Evolutionary conservation across 2,888 invertebrate genomes (phyloP), one percentile per base, ranked within the genome.

Genomic region (Busseola fusca): DNA sequence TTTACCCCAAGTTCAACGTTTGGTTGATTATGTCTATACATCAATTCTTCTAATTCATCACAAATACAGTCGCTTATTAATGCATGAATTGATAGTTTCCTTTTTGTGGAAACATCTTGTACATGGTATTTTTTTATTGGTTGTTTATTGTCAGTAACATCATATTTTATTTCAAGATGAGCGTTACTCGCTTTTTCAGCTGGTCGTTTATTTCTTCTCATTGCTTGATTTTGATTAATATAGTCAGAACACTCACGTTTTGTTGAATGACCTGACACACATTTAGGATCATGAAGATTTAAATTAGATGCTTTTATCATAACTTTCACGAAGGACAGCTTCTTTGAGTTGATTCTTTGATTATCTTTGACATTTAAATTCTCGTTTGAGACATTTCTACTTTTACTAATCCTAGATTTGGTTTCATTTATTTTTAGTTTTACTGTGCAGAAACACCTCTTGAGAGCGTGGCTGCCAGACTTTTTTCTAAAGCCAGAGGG

Each of bases 361-460:
- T 54, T 64, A 25, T 42, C 25, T 34, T 42, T 57, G 4, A 7
- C 14, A 57, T 62, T 52, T 9, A 42, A 25, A n/a, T 56, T 40
- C 0, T 64, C 45, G 9, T 45, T 65, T 6, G 40, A 60, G 27
- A 18, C 1, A 34, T 42, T 71, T 66, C 74, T 75, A 69, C 16
- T 74, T 66, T 78, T 75, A 68, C 16, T 45, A 57, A 69, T 48
- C 27, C 3, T 69, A 50, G 64, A 65, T 75, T 73, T 81, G 0
- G 63, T 72, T 21, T 76, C 72, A 66, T 81, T 84, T 2, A 78
- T 63, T 78, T 86, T 87, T 68, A 87, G 75, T 74, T 85, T 86
- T 16, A 86, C 73, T n/a, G 83, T 83, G 69, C 89, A 88, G 37
- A 87, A 74, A 74, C 89, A 87, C 60, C 86, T 78, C 58, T 83